Conservation (phyloP, 2,113 vertebrate genomes). For the Forbesichthys papilliferus region DNA sequence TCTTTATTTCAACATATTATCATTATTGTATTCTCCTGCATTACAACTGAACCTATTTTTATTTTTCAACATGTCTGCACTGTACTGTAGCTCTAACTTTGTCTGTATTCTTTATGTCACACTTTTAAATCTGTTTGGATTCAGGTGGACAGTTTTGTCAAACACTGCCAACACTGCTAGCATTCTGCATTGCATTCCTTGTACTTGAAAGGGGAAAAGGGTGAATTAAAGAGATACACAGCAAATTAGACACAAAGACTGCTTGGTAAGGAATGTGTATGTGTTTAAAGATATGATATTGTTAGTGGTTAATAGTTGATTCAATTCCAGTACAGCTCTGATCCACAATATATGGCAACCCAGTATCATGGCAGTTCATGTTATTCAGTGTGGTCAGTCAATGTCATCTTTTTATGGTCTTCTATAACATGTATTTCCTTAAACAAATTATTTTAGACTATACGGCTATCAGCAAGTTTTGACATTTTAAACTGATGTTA, state of each 20-base stretch:
- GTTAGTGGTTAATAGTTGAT: conserved; percentile 22
- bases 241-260: conserved; percentile 40
- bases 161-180: neutral
- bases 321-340: neutral
- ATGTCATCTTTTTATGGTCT: too few species aligned
- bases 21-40: neutral
- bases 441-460: too few species aligned
- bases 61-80: conserved; percentile 6
- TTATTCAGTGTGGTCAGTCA: too few species aligned
- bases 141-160: neutral
- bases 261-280: conserved; percentile 31
- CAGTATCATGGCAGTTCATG: too few species aligned
- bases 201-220: conserved; percentile 2
- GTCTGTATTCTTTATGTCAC: neutral
- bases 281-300: conserved; percentile 46
- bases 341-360: neutral
- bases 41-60: neutral
- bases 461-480: neutral
- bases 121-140: conserved; percentile 5
- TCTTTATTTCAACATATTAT: conserved; percentile 19
- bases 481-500: conserved; percentile 11
- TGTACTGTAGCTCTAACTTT: neutral
- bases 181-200: conserved; percentile 12
- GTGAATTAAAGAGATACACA: neutral
- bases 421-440: too few species aligned